Conservation (phyloP, 2,113 vertebrate species). For the Tetraodon nigroviridis region DNA sequence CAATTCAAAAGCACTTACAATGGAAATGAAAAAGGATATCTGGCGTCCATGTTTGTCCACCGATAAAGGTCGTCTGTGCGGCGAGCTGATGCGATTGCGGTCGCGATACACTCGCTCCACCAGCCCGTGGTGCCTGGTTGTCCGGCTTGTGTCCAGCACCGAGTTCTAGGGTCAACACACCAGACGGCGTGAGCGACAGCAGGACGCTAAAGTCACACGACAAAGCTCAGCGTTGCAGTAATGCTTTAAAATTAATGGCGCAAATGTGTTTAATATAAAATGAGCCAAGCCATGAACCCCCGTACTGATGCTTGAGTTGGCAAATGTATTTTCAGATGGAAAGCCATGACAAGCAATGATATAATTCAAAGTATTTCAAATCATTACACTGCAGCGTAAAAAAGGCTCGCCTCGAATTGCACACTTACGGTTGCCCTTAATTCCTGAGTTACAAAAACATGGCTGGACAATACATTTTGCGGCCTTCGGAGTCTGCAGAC, state of each 20-base stretch:
- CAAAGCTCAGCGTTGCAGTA: conserved; percentile 16
- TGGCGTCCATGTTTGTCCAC: conserved; percentile 96
- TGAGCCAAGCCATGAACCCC: conserved; percentile 68
- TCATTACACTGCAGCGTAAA: conserved; percentile 40
- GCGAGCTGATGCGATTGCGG: conserved; percentile 88
- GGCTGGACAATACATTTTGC: conserved; percentile 22
- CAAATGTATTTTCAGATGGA: conserved; percentile 74
- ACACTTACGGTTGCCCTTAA: conserved; percentile 26
- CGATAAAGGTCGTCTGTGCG: conserved; percentile 88
- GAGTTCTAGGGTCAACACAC: conserved; percentile 86
- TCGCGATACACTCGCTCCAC: conserved; percentile 97
- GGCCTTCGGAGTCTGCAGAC: neutral
- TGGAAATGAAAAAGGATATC: conserved; percentile 84
- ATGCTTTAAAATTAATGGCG: conserved; percentile 55
- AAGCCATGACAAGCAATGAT: conserved; percentile 76
- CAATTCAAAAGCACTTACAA: too few species aligned
- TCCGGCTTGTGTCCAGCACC: conserved; percentile 92
- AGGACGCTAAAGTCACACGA: conserved; percentile 6
- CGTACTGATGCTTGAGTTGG: conserved; percentile 65
- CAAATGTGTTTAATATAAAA: conserved; percentile 64
- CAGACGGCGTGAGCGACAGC: conserved; percentile 36
- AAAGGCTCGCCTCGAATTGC: conserved; percentile 13
- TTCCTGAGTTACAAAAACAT: conserved; percentile 23
- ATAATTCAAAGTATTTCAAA: conserved; percentile 54
- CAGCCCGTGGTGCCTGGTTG: conserved; percentile 93